A percentile compares a stretch with the other conserved stretches of the same genome.
phyloP scores from a whole-genome alignment of 2,113 vertebrate species.

The Pteronura brasiliensis region DNA sequence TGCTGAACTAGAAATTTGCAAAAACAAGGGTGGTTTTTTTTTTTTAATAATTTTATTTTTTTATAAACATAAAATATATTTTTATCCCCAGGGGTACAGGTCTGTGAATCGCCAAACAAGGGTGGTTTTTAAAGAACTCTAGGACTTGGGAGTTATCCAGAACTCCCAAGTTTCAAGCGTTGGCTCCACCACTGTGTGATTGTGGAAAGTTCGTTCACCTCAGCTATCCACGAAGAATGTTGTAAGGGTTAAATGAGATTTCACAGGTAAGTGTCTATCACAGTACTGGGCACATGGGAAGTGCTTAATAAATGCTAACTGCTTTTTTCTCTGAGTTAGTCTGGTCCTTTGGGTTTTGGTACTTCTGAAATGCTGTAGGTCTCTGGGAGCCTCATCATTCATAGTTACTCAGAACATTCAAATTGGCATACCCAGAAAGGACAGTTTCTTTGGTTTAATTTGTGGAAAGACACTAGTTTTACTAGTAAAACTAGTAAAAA shows the following conservation, averaged over 20 bases:
- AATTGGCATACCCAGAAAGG: background rate
- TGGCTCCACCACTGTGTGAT: background rate
- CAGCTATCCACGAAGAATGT: background rate
- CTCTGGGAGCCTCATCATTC: background rate
- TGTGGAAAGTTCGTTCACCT: background rate
- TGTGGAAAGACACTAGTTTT: background rate
- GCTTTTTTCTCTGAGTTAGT: background rate
- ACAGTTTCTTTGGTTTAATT: background rate
- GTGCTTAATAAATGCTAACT: background rate
- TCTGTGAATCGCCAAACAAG: no score
- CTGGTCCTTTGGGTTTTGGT: background rate
- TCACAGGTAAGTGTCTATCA: background rate
- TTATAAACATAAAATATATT: no score
- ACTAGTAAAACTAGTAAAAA: no score
- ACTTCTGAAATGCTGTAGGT: background rate
- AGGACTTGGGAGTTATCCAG: background rate
- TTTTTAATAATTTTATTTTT: no score
- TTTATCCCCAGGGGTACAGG: no score
- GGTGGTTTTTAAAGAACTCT: background rate
- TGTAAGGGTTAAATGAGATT: background rate
- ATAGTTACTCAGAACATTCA: conserved; percentile 2
- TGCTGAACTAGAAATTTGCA: background rate
- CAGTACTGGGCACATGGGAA: background rate
- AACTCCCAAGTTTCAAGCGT: background rate
- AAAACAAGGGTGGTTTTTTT: background rate